phyloP scores from a whole-genome alignment of 2,888 invertebrate species.

The Aethes cnicana region DNA sequence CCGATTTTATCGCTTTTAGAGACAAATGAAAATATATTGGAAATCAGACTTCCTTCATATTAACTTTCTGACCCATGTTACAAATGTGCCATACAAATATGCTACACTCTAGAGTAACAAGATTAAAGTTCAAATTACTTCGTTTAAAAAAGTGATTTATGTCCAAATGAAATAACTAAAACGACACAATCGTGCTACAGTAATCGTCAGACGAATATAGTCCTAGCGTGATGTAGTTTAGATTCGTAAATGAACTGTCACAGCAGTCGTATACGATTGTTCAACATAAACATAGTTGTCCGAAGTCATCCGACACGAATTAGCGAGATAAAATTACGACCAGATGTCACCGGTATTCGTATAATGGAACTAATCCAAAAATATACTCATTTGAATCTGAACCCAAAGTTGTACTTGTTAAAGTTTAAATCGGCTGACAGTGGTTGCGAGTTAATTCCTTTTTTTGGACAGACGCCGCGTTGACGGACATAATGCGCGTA shows the following conservation, averaged over 20 bases:
- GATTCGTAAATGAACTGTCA: not conserved
- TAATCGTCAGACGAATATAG: not conserved
- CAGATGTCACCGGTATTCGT: conserved; percentile 45
- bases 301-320: conserved; percentile 50
- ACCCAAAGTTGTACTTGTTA: not conserved
- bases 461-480: conserved; percentile 36
- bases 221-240: not conserved
- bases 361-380: not conserved
- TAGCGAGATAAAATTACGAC: conserved; percentile 59
- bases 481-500: conserved; percentile 59
- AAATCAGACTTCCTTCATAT: conserved; percentile 31
- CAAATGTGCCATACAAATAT: conserved; percentile 30
- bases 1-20: conserved; percentile 40
- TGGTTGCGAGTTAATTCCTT: not conserved
- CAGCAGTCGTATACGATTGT: conserved; percentile 30
- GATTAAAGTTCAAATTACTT: conserved; percentile 38
- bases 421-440: not conserved
- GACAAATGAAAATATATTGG: conserved; percentile 46
- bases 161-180: not conserved
- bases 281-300: conserved; percentile 37
- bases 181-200: not conserved
- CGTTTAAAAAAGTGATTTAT: conserved; percentile 30
- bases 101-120: conserved; percentile 28
- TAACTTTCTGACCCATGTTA: conserved; percentile 10
- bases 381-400: not conserved